Percentiles rank a stretch among this genome's conserved stretches.
Evolutionary conservation across 1,140 invertebrate species (phyloP).

Genomic region (Hycleus cichorii): DNA sequence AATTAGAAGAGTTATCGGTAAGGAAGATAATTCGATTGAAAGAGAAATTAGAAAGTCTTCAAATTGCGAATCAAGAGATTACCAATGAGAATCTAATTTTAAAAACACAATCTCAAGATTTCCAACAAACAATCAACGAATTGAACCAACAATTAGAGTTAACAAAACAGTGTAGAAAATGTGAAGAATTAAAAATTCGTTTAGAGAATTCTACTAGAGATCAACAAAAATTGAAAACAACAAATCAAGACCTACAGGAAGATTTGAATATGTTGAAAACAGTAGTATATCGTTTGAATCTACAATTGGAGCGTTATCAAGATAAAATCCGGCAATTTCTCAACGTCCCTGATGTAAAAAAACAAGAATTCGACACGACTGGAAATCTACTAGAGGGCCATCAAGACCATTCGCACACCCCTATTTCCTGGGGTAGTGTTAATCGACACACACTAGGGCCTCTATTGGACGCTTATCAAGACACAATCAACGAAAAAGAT

Average conservation of each 20-base stretch:
- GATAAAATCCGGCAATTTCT: conserved; percentile 46
- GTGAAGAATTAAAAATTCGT: conserved; percentile 40
- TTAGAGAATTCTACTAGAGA: conserved; percentile 43
- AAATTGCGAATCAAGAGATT: conserved; percentile 27
- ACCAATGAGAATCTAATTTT: conserved; percentile 28
- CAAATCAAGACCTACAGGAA: conserved; percentile 48
- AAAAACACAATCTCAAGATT: conserved; percentile 25
- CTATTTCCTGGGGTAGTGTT: conserved; percentile 47
- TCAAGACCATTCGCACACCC: conserved; percentile 31
- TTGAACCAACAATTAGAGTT: conserved; percentile 26
- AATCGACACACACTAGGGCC: conserved; percentile 53
- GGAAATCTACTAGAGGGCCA: conserved; percentile 35
- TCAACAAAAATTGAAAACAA: conserved; percentile 39
- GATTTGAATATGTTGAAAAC: conserved; percentile 60
- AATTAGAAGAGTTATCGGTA: conserved; percentile 30
- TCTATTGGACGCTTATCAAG: conserved; percentile 59
- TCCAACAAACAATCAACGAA: conserved; percentile 23
- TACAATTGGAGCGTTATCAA: conserved; percentile 60
- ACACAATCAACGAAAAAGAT: conserved; percentile 57
- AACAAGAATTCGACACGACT: conserved; percentile 32
- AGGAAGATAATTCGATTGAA: conserved; percentile 36
- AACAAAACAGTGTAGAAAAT: conserved; percentile 33
- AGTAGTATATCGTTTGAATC: conserved; percentile 57
- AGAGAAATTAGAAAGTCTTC: conserved; percentile 31
- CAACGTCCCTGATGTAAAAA: conserved; percentile 19